Evolutionary conservation across 2,888 invertebrate species (phyloP).

Genomic region (Criorhina ranunculi): DNA sequence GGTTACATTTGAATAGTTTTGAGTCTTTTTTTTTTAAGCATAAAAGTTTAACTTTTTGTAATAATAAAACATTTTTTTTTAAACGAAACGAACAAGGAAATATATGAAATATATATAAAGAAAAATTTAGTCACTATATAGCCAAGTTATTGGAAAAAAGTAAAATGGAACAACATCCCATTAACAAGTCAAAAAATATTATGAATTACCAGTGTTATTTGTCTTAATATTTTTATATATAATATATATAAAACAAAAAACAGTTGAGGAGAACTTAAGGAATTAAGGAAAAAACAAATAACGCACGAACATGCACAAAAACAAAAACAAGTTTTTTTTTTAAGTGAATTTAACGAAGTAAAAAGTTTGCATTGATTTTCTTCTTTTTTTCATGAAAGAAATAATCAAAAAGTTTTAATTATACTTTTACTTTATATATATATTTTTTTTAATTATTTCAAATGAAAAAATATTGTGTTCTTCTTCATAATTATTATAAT

Average conservation of each 20-base stretch:
- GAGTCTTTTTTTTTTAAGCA: constrained; percentile 39
- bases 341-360: constrained; percentile 7
- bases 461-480: constrained; percentile 77
- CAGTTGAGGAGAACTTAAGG: constrained; percentile 43
- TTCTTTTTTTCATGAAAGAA: constrained; percentile 47
- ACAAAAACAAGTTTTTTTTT: constrained; percentile 4
- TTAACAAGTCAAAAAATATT: constrained; percentile 25
- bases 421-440: constrained; percentile 2
- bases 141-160: constrained; percentile 36
- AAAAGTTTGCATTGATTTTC: constrained; percentile 40
- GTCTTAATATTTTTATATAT: constrained; percentile 57
- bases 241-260: constrained; percentile 49
- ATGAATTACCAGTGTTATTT: constrained; percentile 54
- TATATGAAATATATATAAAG: constrained; percentile 45
- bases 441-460: constrained; percentile 33
- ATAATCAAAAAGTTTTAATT: constrained; percentile 37
- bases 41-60: constrained; percentile 70
- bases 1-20: constrained; percentile 25
- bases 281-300: constrained; percentile 14
- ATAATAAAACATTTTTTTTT: constrained; percentile 53
- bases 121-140: constrained; percentile 48
- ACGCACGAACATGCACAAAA: constrained; percentile 39
- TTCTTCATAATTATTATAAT: constrained; percentile 76
- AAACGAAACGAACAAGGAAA: constrained; percentile 59
- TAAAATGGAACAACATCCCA: constrained; percentile 18